Evolutionary conservation across 2,113 vertebrate genomes (phyloP).

Genomic region (Orientallactaga bullata): DNA sequence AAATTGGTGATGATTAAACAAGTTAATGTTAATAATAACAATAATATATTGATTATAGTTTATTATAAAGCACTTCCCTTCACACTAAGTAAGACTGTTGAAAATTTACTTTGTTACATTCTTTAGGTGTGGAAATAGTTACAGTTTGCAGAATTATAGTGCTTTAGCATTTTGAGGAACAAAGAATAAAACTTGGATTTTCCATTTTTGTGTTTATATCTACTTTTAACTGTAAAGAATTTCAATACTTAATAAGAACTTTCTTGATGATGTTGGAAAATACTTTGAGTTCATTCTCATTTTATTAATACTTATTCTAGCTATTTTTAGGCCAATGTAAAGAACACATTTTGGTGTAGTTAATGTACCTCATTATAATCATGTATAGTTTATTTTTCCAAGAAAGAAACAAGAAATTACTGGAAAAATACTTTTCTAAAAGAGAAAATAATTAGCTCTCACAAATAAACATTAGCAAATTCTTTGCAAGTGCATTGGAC

Average conservation of each 20-base stretch:
- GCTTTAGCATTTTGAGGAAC: not conserved
- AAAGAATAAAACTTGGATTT: not conserved
- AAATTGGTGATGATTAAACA: too few relatives aligned
- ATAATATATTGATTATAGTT: not conserved
- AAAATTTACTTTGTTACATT: not conserved
- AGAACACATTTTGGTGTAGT: not conserved
- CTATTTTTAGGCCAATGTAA: conserved; percentile 2
- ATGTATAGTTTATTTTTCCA: not conserved
- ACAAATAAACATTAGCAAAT: conserved; percentile 13
- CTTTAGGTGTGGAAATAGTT: not conserved
- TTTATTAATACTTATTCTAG: not conserved
- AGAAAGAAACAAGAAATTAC: conserved; percentile 26
- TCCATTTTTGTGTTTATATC: not conserved
- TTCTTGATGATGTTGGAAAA: conserved; percentile 39
- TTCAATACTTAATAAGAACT: not conserved
- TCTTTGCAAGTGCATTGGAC: conserved; percentile 47
- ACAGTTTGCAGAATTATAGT: not conserved
- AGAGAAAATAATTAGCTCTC: conserved; percentile 33
- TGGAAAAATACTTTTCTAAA: conserved; percentile 39
- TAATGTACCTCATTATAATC: not conserved
- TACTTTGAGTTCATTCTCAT: not conserved
- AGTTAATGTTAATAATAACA: not conserved
- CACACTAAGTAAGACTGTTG: not conserved
- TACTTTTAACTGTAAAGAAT: not conserved
- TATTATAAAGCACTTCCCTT: not conserved